Evolutionary conservation across 2,797 vertebrate genomes (phyloP).

Genomic region (Melanotaenia boesemani): DNA sequence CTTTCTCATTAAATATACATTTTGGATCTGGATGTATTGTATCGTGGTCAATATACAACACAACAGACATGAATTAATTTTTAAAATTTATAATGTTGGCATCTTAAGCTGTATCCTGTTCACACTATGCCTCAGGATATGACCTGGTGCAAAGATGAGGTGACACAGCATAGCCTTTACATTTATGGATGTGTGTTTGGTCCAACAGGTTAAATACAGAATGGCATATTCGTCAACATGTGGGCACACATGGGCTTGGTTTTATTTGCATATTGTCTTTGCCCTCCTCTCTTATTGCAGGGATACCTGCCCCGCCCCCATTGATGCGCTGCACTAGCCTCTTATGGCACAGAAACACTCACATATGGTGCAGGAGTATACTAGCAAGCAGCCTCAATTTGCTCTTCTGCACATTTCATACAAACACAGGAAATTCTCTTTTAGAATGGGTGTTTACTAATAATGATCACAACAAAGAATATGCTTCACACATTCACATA

Average conservation of each 20-base stretch:
- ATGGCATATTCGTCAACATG: constrained; percentile 36
- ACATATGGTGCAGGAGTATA: constrained; percentile 34
- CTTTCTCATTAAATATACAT: neutral
- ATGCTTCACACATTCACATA: constrained; percentile 40
- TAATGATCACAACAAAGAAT: constrained; percentile 54
- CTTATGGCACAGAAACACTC: constrained; percentile 38
- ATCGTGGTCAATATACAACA: neutral
- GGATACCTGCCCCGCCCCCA: constrained; percentile 62
- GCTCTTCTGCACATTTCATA: constrained; percentile 22
- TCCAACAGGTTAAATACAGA: neutral
- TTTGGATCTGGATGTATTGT: neutral
- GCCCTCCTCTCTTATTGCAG: constrained; percentile 72
- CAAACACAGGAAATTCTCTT: neutral
- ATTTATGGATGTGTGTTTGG: constrained; percentile 10
- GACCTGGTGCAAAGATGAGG: neutral
- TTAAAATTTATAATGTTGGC: neutral
- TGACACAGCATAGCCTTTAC: neutral
- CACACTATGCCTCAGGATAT: neutral
- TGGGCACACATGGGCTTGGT: constrained; percentile 33
- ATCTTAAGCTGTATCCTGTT: neutral
- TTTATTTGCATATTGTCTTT: constrained; percentile 56
- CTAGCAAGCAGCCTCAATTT: constrained; percentile 25
- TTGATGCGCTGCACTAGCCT: constrained; percentile 51
- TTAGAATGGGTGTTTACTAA: constrained; percentile 35
- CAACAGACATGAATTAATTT: neutral